These are phyloP conservation scores for Orius laevigatus DNA, from an alignment of 1,140 invertebrate species.

Conservation along the genomic window DNA sequence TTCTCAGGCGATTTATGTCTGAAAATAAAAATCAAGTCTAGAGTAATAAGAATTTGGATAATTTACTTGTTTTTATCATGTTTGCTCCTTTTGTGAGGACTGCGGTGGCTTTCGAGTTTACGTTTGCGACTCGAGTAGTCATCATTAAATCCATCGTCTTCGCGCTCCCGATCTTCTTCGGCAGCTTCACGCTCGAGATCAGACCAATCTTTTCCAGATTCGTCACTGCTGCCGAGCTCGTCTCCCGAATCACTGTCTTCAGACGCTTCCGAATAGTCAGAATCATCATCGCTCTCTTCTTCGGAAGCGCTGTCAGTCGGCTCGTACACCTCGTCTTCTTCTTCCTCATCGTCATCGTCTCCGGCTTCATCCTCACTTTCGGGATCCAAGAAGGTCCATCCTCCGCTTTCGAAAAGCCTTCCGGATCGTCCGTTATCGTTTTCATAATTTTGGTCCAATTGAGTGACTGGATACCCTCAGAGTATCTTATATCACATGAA, in stretches of 20 bases:
- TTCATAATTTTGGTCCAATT: constrained; percentile 99
- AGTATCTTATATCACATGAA: constrained; percentile 93
- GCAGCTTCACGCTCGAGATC: constrained; percentile 87
- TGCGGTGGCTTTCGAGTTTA: constrained; percentile 25
- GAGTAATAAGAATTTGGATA: neutral
- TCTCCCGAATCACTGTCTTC: constrained; percentile 62
- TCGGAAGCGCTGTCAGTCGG: constrained; percentile 58
- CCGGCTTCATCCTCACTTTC: constrained; percentile 69
- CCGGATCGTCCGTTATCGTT: constrained; percentile 95
- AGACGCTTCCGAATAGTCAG: constrained; percentile 72
- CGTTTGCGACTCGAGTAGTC: constrained; percentile 33
- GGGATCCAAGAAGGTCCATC: constrained; percentile 95
- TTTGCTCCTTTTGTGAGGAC: constrained; percentile 27
- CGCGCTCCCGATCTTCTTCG: constrained; percentile 64
- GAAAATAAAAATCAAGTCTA: constrained; percentile 6
- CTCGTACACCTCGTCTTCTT: constrained; percentile 39
- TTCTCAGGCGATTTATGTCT: constrained; percentile 19
- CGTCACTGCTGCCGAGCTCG: constrained; percentile 68
- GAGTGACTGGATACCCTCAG: constrained; percentile 94
- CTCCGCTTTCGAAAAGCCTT: constrained; percentile 97
- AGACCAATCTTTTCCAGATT: constrained; percentile 97
- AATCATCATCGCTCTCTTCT: constrained; percentile 68
- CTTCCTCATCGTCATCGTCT: constrained; percentile 55
- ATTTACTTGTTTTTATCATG: constrained; percentile 16
- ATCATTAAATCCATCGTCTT: constrained; percentile 33